Conservation (phyloP, 2,113 vertebrate genomes). For the Hyperopisus bebe region DNA sequence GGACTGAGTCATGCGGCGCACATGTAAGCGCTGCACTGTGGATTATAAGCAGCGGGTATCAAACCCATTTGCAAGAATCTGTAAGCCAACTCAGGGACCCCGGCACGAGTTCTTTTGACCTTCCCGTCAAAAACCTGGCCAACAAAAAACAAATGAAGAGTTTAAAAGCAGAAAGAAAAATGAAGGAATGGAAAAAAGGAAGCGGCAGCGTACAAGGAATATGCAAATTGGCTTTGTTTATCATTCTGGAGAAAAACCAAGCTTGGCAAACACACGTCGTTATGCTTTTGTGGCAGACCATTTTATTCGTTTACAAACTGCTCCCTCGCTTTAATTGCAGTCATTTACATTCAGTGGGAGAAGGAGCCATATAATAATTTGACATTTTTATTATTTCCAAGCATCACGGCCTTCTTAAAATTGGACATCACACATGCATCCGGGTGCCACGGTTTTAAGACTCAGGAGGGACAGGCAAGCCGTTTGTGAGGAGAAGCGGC, state of each 20-base stretch:
- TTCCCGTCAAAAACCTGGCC: background rate
- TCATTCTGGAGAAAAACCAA: slow-evolving; percentile 8
- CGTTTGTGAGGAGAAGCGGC: slow-evolving; percentile 33
- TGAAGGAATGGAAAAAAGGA: background rate
- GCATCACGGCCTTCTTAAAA: slow-evolving; percentile 41
- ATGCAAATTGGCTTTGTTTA: slow-evolving; percentile 14
- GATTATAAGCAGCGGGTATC: background rate
- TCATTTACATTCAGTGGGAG: slow-evolving; percentile 43
- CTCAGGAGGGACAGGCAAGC: slow-evolving; percentile 36
- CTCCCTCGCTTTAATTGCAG: slow-evolving; percentile 42
- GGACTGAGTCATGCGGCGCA: background rate
- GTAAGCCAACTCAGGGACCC: background rate
- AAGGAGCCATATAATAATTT: slow-evolving; percentile 42
- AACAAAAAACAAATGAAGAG: background rate
- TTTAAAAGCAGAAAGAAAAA: background rate
- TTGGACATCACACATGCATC: slow-evolving; percentile 41
- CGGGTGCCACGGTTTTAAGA: slow-evolving; percentile 43
- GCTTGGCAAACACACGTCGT: slow-evolving; percentile 17
- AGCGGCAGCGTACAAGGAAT: background rate
- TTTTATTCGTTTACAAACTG: slow-evolving; percentile 37
- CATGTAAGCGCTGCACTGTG: background rate
- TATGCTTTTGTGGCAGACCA: slow-evolving; percentile 30
- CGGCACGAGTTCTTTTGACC: background rate
- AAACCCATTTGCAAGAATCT: background rate
- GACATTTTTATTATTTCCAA: slow-evolving; percentile 39